Conservation (phyloP, 2,113 vertebrate genomes). For the Zosterops pallidus region DNA sequence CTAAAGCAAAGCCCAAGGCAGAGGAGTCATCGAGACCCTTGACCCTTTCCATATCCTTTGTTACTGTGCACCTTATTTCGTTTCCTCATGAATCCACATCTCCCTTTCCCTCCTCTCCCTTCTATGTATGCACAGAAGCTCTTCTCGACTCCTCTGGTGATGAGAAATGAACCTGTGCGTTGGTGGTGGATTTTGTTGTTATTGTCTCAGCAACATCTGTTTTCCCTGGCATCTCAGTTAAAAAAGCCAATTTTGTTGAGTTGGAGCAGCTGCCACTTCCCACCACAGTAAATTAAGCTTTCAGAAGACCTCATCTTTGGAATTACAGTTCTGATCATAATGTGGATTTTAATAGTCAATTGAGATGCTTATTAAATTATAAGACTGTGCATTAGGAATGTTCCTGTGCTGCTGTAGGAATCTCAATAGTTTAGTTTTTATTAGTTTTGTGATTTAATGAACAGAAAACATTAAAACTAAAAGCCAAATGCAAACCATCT, state of each 20-base stretch:
- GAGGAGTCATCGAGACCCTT: rapidly evolving
- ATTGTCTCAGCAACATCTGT: constrained; percentile 43
- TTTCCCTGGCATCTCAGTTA: constrained; percentile 33
- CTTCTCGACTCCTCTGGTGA: neutral
- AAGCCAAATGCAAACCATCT: constrained; percentile 58
- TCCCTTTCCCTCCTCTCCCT: neutral
- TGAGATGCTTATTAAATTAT: constrained; percentile 66
- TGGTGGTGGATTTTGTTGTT: constrained; percentile 7
- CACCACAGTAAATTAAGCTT: constrained; percentile 58
- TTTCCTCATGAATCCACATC: neutral
- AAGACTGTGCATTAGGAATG: neutral
- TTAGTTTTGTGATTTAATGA: constrained; percentile 61
- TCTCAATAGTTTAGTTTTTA: constrained; percentile 23
- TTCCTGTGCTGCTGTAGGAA: constrained; percentile 8
- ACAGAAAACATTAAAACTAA: constrained; percentile 52
- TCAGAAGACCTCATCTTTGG: constrained; percentile 54
- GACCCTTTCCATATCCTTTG: neutral
- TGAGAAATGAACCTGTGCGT: neutral
- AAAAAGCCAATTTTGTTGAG: constrained; percentile 44
- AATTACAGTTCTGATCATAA: constrained; percentile 59
- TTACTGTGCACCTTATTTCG: neutral
- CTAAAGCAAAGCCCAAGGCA: neutral
- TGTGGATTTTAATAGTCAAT: constrained; percentile 58
- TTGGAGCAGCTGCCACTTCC: constrained; percentile 54
- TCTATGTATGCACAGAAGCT: neutral